phyloP scores from a whole-genome alignment of 2,113 vertebrate genomes.

The Puntigrus tetrazona region DNA sequence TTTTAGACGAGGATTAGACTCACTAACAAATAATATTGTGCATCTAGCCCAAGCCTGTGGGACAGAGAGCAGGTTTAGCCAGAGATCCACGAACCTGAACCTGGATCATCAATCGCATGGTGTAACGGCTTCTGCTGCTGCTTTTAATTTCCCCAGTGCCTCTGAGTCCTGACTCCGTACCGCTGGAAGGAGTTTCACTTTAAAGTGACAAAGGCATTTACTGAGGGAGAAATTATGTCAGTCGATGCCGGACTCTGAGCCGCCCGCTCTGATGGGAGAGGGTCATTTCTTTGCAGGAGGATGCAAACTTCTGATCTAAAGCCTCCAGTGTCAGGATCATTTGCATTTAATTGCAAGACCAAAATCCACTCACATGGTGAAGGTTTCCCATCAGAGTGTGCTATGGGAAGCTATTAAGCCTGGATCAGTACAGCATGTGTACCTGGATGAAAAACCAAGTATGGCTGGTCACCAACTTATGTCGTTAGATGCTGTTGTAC shows the following conservation, averaged over 20 bases:
- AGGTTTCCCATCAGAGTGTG: slow-evolving; percentile 27
- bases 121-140: slow-evolving; percentile 47
- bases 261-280: not conserved
- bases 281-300: slow-evolving; percentile 3
- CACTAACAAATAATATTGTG: slow-evolving; percentile 15
- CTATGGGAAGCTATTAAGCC: slow-evolving; percentile 53
- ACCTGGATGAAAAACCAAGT: slow-evolving; percentile 17
- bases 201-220: slow-evolving; percentile 56
- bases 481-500: not conserved
- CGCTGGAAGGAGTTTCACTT: slow-evolving; percentile 50
- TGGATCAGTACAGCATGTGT: slow-evolving; percentile 22
- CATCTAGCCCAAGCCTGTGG: slow-evolving; percentile 1
- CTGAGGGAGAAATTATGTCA: slow-evolving; percentile 31
- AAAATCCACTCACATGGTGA: slow-evolving; percentile 37
- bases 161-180: slow-evolving; percentile 27
- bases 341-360: slow-evolving; percentile 60
- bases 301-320: slow-evolving; percentile 35
- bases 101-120: slow-evolving; percentile 50
- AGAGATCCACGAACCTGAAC: slow-evolving; percentile 44
- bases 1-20: slow-evolving; percentile 54
- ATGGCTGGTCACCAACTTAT: slow-evolving; percentile 17
- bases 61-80: slow-evolving; percentile 44
- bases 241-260: not conserved
- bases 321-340: slow-evolving; percentile 37
- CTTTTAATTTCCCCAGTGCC: slow-evolving; percentile 61